A percentile compares a stretch with the other conserved stretches of the same genome.
These are phyloP conservation scores for Pogonomyrmex barbatus DNA, from an alignment of 1,140 invertebrate genomes.

Conservation along the genomic window DNA sequence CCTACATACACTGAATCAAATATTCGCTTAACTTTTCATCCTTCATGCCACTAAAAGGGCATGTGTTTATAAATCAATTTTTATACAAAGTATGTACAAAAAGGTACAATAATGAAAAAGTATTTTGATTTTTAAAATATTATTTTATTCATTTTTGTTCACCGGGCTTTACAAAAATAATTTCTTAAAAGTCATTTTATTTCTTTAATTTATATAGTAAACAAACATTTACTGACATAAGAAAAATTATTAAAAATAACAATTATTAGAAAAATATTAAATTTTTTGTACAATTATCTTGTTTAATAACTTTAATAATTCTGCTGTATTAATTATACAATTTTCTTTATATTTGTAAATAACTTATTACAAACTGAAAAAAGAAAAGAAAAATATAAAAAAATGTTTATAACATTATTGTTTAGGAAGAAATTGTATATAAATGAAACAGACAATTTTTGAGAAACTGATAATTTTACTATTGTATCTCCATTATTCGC, in stretches of 20 bases:
- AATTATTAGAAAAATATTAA: background rate
- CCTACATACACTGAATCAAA: constrained; percentile 21
- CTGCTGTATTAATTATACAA: background rate
- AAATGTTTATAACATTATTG: background rate
- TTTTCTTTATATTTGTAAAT: background rate
- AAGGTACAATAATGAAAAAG: background rate
- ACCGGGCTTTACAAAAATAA: background rate
- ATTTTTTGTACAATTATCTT: background rate
- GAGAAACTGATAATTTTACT: background rate
- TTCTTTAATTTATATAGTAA: background rate
- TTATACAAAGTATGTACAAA: background rate
- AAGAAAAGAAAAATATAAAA: background rate
- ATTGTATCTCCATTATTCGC: background rate
- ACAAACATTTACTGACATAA: background rate
- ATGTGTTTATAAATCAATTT: constrained; percentile 3
- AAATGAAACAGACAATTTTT: background rate
- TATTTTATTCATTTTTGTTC: background rate
- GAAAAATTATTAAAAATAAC: background rate
- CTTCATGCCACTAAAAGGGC: background rate
- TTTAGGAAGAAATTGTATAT: background rate
- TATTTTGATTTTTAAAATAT: background rate
- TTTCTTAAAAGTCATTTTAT: background rate
- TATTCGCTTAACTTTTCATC: background rate
- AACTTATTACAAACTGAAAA: background rate
- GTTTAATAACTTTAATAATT: constrained; percentile 13